Conservation (phyloP, 2,113 vertebrate species). For the Nesoenas mayeri region DNA sequence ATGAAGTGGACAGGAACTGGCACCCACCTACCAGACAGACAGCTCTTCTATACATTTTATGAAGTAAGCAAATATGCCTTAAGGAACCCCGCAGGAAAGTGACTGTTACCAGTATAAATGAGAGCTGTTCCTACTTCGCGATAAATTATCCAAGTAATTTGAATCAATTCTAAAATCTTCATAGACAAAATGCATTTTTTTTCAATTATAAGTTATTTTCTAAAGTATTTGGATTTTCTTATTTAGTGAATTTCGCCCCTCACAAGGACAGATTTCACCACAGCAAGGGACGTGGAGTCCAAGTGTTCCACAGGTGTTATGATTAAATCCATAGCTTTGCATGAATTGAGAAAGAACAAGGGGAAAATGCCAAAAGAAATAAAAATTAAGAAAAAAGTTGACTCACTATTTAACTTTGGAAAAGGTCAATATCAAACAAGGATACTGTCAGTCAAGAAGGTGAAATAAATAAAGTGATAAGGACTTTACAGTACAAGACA, state of each 20-base stretch:
- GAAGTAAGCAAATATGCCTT: background rate
- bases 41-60: background rate
- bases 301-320: background rate
- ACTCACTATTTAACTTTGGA: background rate
- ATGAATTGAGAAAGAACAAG: background rate
- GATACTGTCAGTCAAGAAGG: background rate
- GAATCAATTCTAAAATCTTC: background rate
- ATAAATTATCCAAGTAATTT: background rate
- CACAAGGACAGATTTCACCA: background rate
- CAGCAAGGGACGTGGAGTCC: background rate
- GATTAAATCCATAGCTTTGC: background rate
- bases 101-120: background rate
- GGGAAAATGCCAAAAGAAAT: background rate
- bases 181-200: background rate
- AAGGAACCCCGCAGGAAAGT: background rate
- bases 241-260: background rate
- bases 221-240: background rate
- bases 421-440: background rate
- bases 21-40: background rate
- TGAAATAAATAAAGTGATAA: constrained; percentile 33
- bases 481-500: background rate
- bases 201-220: background rate
- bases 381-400: background rate
- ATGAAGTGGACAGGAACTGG: background rate
- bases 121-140: background rate